Conservation (phyloP, 2,113 vertebrate species). For the Abramis brama region DNA sequence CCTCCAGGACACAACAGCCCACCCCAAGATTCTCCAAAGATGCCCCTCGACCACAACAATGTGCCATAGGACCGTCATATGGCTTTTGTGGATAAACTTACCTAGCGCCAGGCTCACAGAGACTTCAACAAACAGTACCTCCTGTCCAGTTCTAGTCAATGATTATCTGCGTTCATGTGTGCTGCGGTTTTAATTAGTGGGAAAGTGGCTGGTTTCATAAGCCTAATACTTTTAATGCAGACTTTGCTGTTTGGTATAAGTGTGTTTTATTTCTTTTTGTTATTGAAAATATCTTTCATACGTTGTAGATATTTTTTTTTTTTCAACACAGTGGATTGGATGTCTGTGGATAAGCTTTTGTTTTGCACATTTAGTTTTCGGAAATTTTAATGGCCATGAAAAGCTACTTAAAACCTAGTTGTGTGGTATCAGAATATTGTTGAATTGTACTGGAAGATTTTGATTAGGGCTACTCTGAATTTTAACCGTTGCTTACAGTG, state of each 20-base stretch:
- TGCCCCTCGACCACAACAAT: conserved; percentile 27
- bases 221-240: conserved; percentile 6
- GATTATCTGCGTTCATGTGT: neutral
- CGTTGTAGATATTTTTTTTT: conserved; percentile 27
- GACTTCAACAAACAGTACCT: conserved; percentile 54
- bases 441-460: conserved; percentile 16
- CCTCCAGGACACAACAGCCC: conserved; percentile 60
- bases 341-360: conserved; percentile 5
- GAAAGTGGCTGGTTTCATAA: conserved; percentile 32
- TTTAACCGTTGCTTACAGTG: neutral
- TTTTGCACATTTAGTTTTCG: conserved; percentile 41
- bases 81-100: conserved; percentile 30
- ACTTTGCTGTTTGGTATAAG: neutral
- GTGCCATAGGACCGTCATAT: conserved; percentile 17
- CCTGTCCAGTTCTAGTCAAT: conserved; percentile 55
- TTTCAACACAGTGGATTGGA: neutral
- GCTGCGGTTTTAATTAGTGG: neutral
- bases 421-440: conserved; percentile 5
- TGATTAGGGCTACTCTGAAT: neutral
- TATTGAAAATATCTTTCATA: neutral
- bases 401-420: neutral
- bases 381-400: neutral
- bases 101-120: conserved; percentile 55
- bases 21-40: conserved; percentile 51
- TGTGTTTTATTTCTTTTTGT: conserved; percentile 11